These are phyloP conservation scores for Ichneumoninae sp. DNA, from an alignment of 2,888 invertebrate genomes.

Conservation along the genomic window DNA sequence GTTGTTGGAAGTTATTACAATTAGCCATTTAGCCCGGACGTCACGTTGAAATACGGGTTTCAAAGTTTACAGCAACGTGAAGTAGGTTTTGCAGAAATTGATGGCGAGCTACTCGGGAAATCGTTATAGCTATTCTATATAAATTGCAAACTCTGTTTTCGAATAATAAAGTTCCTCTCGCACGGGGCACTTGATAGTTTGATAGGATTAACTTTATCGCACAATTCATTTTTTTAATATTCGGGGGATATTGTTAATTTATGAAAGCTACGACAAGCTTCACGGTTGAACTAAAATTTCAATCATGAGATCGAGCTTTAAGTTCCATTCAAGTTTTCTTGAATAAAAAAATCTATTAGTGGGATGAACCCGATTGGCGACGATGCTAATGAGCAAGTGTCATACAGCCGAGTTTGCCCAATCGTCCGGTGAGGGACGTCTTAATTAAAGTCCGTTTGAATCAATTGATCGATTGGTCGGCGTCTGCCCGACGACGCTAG, in stretches of 20 bases:
- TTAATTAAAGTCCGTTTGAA: slow-evolving; percentile 31
- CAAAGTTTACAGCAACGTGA: neutral
- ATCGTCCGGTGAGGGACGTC: neutral
- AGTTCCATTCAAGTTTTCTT: neutral
- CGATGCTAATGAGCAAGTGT: slow-evolving; percentile 10
- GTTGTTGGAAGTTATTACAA: slow-evolving; percentile 31
- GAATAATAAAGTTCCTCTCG: neutral
- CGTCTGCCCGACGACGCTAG: slow-evolving; percentile 63
- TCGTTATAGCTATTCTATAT: neutral
- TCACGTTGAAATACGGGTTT: neutral
- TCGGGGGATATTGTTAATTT: neutral
- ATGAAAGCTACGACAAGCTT: neutral
- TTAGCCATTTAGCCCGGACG: slow-evolving; percentile 22
- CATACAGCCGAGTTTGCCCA: neutral
- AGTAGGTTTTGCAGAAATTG: neutral
- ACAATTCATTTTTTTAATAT: neutral
- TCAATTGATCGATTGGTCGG: slow-evolving; percentile 31
- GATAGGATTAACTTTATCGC: neutral
- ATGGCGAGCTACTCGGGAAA: neutral
- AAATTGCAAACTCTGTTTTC: slow-evolving; percentile 7
- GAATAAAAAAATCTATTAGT: neutral
- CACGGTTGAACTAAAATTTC: neutral
- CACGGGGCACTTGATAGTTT: neutral
- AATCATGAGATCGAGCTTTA: neutral
- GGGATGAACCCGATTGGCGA: neutral